phyloP scores from a whole-genome alignment of 2,113 vertebrate genomes.

The Aegypius monachus region DNA sequence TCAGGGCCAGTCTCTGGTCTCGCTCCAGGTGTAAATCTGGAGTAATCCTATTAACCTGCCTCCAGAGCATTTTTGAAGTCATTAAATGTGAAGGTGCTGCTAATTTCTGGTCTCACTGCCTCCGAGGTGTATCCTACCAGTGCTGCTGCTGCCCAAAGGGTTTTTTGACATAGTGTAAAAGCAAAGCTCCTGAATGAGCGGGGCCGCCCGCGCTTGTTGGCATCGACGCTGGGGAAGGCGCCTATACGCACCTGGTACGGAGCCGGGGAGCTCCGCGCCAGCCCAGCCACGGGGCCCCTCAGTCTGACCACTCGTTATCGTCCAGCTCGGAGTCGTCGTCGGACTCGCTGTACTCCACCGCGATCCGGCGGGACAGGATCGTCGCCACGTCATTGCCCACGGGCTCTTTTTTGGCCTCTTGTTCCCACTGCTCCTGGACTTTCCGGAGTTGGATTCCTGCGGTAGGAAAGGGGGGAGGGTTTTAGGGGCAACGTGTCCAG shows the following conservation, averaged over 20 bases:
- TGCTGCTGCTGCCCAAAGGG: constrained; percentile 20
- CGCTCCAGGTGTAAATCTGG: background rate
- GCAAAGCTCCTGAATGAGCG: constrained; percentile 52
- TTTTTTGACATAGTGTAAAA: constrained; percentile 42
- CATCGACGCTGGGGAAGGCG: background rate
- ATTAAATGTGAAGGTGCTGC: background rate
- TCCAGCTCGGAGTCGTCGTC: constrained; percentile 93
- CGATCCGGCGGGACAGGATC: constrained; percentile 89
- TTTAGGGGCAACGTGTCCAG: background rate
- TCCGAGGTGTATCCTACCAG: constrained; percentile 11
- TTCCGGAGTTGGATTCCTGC: constrained; percentile 91
- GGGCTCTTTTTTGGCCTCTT: constrained; percentile 90
- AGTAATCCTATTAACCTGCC: background rate
- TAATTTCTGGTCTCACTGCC: background rate
- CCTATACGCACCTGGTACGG: constrained; percentile 21
- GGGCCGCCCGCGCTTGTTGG: background rate
- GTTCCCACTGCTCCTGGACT: constrained; percentile 92
- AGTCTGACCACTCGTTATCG: constrained; percentile 94
- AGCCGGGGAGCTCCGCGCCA: background rate
- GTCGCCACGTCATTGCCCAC: constrained; percentile 92
- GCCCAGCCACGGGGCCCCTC: background rate
- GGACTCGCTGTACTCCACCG: constrained; percentile 93
- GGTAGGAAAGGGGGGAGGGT: background rate
- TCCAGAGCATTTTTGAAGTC: background rate
- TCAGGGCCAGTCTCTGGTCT: background rate